These are phyloP conservation scores for Adela reaumurella DNA, from an alignment of 2,888 invertebrate genomes.

Conservation along the genomic window DNA sequence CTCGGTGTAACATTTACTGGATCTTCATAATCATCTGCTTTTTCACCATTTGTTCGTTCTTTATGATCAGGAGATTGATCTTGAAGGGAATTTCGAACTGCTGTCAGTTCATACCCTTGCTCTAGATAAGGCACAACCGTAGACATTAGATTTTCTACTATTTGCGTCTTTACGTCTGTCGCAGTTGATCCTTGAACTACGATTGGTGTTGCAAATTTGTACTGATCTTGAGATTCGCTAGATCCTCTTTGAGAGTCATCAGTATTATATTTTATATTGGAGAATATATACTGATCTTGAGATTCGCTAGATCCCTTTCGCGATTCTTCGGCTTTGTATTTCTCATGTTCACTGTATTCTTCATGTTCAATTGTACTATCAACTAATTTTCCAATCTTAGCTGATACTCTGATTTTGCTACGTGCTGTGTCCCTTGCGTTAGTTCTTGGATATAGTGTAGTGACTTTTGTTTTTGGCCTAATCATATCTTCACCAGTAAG, in stretches of 20 bases:
- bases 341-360: too few relatives aligned
- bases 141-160: constrained; percentile 37
- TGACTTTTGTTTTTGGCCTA: constrained; percentile 26
- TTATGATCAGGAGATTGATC: constrained; percentile 16
- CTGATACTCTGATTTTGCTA: constrained; percentile 30
- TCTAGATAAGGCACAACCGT: constrained; percentile 42
- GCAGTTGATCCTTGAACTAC: constrained; percentile 36
- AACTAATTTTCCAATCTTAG: constrained; percentile 33
- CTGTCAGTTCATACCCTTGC: constrained; percentile 42
- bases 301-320: constrained; percentile 16
- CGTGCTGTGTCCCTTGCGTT: constrained; percentile 16
- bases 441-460: constrained; percentile 15
- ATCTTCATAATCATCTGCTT: constrained; percentile 10
- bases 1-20: constrained; percentile 51
- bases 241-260: too few relatives aligned
- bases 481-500: constrained; percentile 31
- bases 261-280: too few relatives aligned
- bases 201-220: constrained; percentile 42
- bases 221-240: constrained; percentile 21
- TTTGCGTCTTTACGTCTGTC: constrained; percentile 28
- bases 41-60: constrained; percentile 16
- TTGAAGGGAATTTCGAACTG: constrained; percentile 26
- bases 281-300: constrained; percentile 30
- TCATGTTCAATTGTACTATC: constrained; percentile 22
- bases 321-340: constrained; percentile 18